Evolutionary conservation across 1,140 invertebrate species (phyloP), one percentile per base, ranked within the genome.

Genomic region (Cardiocondyla obscurior): DNA sequence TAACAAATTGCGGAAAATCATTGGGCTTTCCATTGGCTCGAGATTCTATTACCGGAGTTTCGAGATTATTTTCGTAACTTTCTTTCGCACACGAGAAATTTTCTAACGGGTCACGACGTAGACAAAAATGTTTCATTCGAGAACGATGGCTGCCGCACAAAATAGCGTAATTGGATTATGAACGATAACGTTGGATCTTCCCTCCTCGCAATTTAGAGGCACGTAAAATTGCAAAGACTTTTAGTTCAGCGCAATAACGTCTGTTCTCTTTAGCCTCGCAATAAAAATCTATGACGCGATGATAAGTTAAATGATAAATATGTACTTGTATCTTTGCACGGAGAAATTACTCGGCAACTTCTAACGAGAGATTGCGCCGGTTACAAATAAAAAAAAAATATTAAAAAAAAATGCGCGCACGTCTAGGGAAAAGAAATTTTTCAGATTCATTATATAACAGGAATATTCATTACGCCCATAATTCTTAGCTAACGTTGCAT

Each of bases 391-490:
- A n/a, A n/a, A n/a, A n/a, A n/a, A n/a, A n/a, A n/a, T n/a, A n/a
- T n/a, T 77, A 83, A 86, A 53, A 87, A 85, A 86, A 86, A 83
- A 65, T 83, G 65, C 60, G 85, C 53, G 70, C 85, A 69, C 81
- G 73, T 86, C 65, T 64, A n/a, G 55, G 51, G 57, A 81, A 36
- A 73, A 51, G 57, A n/a, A 62, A 86, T 87, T 87, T 86, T 87
- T 83, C 85, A 86, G 57, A 86, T 74, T 87, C 85, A 87, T 87
- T 87, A 86, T 83, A 72, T 86, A 87, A 87, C 81, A 76, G 85
- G 85, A 87, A 87, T 87, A 87, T 87, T 87, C 85, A 87, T 87
- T 87, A 76, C 85, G 22, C 22, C 58, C 58, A 87, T 87, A 87
- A 87, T 85, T 87, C 85, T 87, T 67, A 82, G 33, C 79, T 67